Evolutionary conservation across 2,797 vertebrate genomes (phyloP).

Genomic region (Otus scops): DNA sequence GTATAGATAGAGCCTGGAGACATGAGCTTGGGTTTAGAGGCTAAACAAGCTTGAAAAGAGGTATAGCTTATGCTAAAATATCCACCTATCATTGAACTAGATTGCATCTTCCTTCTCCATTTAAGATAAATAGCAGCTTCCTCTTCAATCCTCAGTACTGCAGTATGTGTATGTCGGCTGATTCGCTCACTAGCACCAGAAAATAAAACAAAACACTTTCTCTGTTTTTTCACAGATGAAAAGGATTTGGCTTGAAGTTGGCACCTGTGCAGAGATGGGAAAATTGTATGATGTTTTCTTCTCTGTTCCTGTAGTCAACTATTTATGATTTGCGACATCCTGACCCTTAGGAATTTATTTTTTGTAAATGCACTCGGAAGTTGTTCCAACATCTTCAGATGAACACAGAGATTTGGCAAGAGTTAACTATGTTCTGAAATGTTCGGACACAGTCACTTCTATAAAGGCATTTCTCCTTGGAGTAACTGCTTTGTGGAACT

Average conservation of each 20-base stretch:
- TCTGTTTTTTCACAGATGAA: background rate
- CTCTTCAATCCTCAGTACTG: background rate
- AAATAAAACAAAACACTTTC: fast-evolving
- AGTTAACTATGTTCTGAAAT: background rate
- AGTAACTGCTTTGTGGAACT: background rate
- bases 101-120: background rate
- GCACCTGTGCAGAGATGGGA: background rate
- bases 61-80: background rate
- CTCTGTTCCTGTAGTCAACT: background rate
- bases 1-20: background rate
- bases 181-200: background rate
- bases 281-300: background rate
- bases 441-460: background rate
- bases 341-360: background rate
- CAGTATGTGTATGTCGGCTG: background rate
- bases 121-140: background rate
- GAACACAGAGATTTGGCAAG: background rate
- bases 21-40: background rate
- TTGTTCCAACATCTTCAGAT: background rate
- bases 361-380: background rate
- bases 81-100: background rate
- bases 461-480: background rate
- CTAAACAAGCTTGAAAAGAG: background rate
- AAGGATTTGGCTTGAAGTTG: background rate
- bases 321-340: background rate